Base-by-base conservation (phyloP, 2,888 invertebrate genomes). In the Cerceris ruficornis region DNA sequence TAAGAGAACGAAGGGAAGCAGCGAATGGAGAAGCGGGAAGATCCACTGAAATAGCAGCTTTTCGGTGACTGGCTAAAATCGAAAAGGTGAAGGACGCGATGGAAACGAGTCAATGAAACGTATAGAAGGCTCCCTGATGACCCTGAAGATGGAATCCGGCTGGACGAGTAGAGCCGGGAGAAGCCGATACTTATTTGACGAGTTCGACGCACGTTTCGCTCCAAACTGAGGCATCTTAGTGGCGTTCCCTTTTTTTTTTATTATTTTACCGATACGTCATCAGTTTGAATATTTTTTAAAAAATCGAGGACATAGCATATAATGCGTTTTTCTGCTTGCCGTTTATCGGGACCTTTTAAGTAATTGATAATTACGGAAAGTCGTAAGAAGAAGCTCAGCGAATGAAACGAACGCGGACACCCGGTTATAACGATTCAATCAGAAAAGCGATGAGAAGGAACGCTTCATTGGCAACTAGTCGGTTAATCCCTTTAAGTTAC, bases 91-190 rank as follows among this genome's bases (percentile, higher is more conserved):
- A 77, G 77, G 75, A 50, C 71, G 57, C 15, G n/a, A 17, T 52
- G 69, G 62, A 60, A 71, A 68, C 70, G 67, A 64, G 55, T 72
- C 46, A 65, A 75, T 66, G 79, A 75, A 73, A 69, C 65, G 43
- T 42, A 59, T 28, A 54, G 64, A 74, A n/a, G 28, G 49, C 59
- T 66, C 50, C 57, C 55, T 68, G 67, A 41, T 61, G 83, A 67
- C 75, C 80, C 69, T 80, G 81, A 77, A 67, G 54, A 41, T 80
- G 81, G 75, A 81, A 81, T 80, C 78, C 78, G 78, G 82, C 75
- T 57, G 65, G 67, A 65, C 81, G 69, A 78, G 78, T 82, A 65
- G 50, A 70, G 55, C 71, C 65, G 59, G 69, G 66, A 65, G 28
- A 69, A 78, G 65, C 61, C 46, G 61, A 66, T 70, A 59, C 68